Evolutionary conservation across 1,140 invertebrate species (phyloP).

Genomic region (Cyclina sinensis): DNA sequence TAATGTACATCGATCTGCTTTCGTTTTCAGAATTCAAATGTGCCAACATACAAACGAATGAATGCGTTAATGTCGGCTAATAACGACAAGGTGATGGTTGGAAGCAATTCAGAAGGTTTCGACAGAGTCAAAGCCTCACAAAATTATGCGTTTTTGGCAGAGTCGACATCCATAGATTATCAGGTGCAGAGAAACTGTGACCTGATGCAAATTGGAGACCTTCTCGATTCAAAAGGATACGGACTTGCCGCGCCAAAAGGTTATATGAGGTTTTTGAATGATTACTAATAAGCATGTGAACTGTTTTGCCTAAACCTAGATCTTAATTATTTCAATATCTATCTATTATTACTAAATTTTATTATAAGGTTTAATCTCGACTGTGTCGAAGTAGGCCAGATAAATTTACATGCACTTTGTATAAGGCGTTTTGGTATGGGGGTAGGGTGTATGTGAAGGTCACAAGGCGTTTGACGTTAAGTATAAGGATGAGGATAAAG

Average conservation of each 20-base stretch:
- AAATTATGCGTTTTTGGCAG: conserved; percentile 96
- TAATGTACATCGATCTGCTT: too few species aligned
- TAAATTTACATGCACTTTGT: too few species aligned
- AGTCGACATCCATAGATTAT: conserved; percentile 98
- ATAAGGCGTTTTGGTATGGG: too few species aligned
- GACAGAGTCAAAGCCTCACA: conserved; percentile 89
- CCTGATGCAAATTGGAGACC: conserved; percentile 95
- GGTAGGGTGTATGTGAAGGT: too few species aligned
- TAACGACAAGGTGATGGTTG: conserved; percentile 82
- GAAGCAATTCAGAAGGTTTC: conserved; percentile 75
- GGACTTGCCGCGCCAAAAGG: conserved; percentile 91
- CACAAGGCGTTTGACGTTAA: too few species aligned
- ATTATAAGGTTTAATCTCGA: too few species aligned
- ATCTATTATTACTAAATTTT: too few species aligned
- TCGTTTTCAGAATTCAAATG: conserved; percentile 94
- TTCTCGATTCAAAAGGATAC: conserved; percentile 96
- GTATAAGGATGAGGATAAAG: too few species aligned
- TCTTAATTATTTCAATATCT: too few species aligned
- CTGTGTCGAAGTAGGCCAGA: too few species aligned
- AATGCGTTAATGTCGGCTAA: conserved; percentile 96
- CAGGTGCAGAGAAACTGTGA: conserved; percentile 96
- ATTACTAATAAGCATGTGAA: too few species aligned
- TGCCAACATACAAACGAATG: conserved; percentile 96
- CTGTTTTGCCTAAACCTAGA: too few species aligned
- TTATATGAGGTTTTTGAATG: not conserved